These are phyloP conservation scores for Hirundo rustica DNA, from an alignment of 2,797 vertebrate species.

Conservation along the genomic window DNA sequence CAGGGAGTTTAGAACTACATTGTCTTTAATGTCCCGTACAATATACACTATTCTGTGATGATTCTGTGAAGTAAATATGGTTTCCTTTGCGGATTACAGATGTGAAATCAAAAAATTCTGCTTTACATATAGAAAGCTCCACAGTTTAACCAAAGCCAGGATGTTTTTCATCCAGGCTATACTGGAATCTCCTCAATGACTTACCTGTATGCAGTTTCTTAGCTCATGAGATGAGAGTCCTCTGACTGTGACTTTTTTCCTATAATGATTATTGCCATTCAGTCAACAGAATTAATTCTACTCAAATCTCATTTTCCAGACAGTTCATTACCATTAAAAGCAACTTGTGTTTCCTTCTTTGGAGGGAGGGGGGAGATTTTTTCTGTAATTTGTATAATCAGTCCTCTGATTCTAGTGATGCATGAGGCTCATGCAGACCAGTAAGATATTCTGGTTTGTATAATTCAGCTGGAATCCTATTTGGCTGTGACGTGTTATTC, in stretches of 20 bases:
- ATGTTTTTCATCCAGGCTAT: not conserved
- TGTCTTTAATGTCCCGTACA: not conserved
- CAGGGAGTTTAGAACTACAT: not conserved
- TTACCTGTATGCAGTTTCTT: not conserved
- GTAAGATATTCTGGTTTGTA: not conserved
- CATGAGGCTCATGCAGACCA: not conserved
- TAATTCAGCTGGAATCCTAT: not conserved
- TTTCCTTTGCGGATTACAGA: not conserved
- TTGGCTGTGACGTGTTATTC: not conserved
- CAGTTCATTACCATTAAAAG: not conserved
- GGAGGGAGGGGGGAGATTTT: not conserved
- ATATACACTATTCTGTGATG: not conserved
- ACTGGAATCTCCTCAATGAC: not conserved
- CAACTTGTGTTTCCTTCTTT: not conserved
- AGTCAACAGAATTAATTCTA: not conserved
- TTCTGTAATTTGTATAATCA: not conserved
- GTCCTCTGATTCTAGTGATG: not conserved
- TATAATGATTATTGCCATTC: not conserved
- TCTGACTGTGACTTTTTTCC: not conserved
- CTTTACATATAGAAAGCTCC: not conserved
- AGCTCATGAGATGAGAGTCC: not conserved
- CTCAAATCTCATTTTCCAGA: not conserved
- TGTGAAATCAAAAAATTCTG: not conserved
- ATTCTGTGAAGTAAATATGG: not conserved
- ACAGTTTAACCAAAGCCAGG: not conserved